Evolutionary conservation across 2,797 vertebrate species (phyloP).

Genomic region (Muraenolepis orangiensis): DNA sequence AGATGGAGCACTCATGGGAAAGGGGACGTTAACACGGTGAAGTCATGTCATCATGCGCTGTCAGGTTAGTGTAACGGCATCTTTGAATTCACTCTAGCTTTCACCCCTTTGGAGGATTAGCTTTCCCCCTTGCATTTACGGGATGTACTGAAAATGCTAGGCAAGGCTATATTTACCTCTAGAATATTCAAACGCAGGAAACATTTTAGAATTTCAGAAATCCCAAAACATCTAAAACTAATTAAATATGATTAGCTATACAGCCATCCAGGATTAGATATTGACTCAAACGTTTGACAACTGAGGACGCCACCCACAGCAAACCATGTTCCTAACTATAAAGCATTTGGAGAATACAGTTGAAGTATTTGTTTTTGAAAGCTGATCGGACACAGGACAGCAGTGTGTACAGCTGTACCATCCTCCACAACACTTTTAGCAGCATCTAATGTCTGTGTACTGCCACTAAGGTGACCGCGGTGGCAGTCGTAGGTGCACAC

Average conservation of each 20-base stretch:
- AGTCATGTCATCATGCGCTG: neutral
- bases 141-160: neutral
- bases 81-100: constrained; percentile 7
- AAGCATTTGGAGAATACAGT: constrained; percentile 1
- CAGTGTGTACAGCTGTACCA: constrained; percentile 25
- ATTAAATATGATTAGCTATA: neutral
- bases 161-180: neutral
- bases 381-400: constrained; percentile 26
- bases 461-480: constrained; percentile 28
- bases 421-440: constrained; percentile 26
- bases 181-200: constrained; percentile 16
- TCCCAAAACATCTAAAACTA: neutral
- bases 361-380: constrained; percentile 36
- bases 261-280: neutral
- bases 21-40: neutral
- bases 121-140: neutral
- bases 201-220: neutral
- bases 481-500: constrained; percentile 10
- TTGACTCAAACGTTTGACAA: neutral
- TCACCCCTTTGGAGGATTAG: neutral
- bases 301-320: neutral
- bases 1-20: neutral
- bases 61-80: neutral
- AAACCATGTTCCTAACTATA: neutral
- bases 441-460: constrained; percentile 17